These are phyloP conservation scores for Poeciliopsis paucimaculata DNA, from an alignment of 2,797 vertebrate genomes.

Conservation along the genomic window DNA sequence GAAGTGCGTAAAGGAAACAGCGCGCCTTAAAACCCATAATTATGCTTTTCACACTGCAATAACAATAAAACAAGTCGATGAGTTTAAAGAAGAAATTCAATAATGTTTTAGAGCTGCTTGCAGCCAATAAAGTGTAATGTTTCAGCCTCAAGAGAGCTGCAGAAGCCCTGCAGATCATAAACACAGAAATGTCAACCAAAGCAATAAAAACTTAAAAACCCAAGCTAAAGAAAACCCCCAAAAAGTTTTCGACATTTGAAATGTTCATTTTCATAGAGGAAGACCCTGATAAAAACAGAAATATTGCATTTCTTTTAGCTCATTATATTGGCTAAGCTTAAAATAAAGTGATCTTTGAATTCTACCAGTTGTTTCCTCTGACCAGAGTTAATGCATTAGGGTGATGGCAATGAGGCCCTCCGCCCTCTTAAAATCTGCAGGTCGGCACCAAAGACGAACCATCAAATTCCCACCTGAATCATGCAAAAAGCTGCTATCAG, in stretches of 20 bases:
- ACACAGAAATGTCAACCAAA: not conserved
- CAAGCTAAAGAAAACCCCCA: not conserved
- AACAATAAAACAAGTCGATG: conserved; percentile 68
- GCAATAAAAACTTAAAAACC: not conserved
- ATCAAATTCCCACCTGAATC: not conserved
- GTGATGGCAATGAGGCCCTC: not conserved
- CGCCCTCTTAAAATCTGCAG: not conserved
- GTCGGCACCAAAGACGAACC: not conserved
- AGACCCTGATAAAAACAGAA: not conserved
- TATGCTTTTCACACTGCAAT: conserved; percentile 32
- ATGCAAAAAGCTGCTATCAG: not conserved
- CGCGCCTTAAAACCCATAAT: conserved; percentile 34
- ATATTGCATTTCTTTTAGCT: not conserved
- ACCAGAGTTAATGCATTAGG: not conserved
- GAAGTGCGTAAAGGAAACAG: conserved; percentile 66
- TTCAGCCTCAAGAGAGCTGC: not conserved
- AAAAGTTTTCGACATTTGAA: not conserved
- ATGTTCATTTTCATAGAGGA: not conserved
- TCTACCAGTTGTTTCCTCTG: not conserved
- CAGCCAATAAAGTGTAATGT: conserved; percentile 16
- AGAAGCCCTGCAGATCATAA: not conserved
- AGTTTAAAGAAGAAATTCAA: conserved; percentile 65
- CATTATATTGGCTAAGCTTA: not conserved
- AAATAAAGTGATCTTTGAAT: not conserved
- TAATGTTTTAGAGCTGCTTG: conserved; percentile 29